phyloP scores from a whole-genome alignment of 2,797 vertebrate species.

The Acropternis orthonyx region DNA sequence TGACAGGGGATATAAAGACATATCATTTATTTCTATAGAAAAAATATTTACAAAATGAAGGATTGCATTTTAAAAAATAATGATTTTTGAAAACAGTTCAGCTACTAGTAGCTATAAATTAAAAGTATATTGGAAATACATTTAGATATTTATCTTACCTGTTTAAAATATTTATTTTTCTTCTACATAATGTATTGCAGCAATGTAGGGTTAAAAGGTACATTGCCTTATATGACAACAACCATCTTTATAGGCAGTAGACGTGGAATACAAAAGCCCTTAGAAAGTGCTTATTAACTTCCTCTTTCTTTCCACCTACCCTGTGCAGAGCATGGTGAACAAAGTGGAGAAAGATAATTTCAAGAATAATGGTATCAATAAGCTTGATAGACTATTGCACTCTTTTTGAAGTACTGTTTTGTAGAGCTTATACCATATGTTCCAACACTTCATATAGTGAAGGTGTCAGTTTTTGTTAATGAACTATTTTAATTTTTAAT shows the following conservation, averaged over 20 bases:
- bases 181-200: background rate
- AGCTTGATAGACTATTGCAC: background rate
- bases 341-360: background rate
- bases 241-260: background rate
- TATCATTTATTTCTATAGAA: background rate
- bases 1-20: background rate
- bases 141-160: background rate
- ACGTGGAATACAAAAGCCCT: background rate
- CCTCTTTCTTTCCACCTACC: background rate
- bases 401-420: background rate
- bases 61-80: background rate
- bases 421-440: background rate
- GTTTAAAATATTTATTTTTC: background rate
- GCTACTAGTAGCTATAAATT: background rate
- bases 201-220: background rate
- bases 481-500: background rate
- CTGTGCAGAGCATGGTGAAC: background rate
- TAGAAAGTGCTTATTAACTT: background rate
- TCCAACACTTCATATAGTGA: background rate
- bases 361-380: background rate
- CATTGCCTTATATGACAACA: background rate
- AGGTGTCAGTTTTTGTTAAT: background rate
- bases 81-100: background rate
- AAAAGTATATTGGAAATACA: background rate
- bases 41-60: background rate